Evolutionary conservation across 1,140 invertebrate species (phyloP).

Genomic region (Meloidogyne chitwoodi): DNA sequence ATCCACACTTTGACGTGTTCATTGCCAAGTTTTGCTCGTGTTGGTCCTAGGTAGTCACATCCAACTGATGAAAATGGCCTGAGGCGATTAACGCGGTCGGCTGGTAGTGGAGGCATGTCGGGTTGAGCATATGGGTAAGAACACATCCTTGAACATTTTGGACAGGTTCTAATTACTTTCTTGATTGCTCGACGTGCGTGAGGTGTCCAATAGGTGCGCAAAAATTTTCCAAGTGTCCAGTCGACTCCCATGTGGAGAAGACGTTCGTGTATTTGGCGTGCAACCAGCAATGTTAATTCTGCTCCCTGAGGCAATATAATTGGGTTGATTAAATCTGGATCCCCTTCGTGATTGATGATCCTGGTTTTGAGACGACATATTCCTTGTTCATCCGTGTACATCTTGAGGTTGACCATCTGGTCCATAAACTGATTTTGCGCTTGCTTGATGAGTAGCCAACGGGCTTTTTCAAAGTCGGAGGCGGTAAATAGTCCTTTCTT

Average conservation of each 20-base stretch:
- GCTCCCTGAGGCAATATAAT: no score
- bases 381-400: no score
- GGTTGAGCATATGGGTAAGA: slow-evolving; percentile 10
- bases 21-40: slow-evolving; percentile 38
- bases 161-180: background rate
- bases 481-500: background rate
- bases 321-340: no score
- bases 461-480: background rate
- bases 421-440: no score
- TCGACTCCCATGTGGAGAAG: slow-evolving; percentile 14
- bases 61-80: slow-evolving; percentile 6
- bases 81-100: background rate
- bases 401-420: no score
- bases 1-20: slow-evolving; percentile 56
- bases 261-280: no score
- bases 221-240: background rate
- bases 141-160: background rate
- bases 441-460: no score
- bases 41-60: slow-evolving; percentile 22
- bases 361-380: no score
- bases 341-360: no score
- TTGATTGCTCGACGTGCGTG: slow-evolving; percentile 1
- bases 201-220: background rate
- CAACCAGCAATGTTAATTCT: no score
- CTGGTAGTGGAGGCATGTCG: slow-evolving; percentile 7